Percentiles rank a stretch among this genome's conserved stretches.
These are phyloP conservation scores for Atethmia centrago DNA, from an alignment of 2,888 invertebrate genomes.

Conservation along the genomic window DNA sequence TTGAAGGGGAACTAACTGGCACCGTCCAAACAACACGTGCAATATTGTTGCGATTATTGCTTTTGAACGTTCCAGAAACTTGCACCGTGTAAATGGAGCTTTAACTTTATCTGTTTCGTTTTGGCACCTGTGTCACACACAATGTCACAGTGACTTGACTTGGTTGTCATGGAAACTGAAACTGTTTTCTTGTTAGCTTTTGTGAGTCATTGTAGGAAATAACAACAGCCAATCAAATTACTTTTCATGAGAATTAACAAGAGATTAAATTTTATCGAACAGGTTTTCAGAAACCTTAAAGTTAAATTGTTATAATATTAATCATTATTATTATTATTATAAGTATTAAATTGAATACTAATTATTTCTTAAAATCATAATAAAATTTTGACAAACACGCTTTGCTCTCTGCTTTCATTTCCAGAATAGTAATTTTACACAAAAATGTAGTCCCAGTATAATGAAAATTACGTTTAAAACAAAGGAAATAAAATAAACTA, in stretches of 20 bases:
- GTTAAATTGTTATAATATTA: neutral
- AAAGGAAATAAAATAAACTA: constrained; percentile 39
- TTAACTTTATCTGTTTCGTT: too few relatives aligned
- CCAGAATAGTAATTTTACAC: neutral
- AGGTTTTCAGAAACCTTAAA: neutral
- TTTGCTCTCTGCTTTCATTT: neutral
- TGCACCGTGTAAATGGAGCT: too few relatives aligned
- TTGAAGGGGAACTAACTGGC: too few relatives aligned
- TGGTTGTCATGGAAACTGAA: too few relatives aligned
- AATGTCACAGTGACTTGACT: too few relatives aligned
- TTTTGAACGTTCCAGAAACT: too few relatives aligned
- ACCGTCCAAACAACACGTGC: too few relatives aligned
- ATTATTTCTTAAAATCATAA: neutral
- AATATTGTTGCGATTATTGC: too few relatives aligned
- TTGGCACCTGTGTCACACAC: neutral
- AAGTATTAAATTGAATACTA: neutral
- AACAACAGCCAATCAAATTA: neutral
- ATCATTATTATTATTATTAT: neutral
- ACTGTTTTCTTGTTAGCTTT: too few relatives aligned
- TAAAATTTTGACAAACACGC: neutral
- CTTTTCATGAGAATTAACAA: neutral
- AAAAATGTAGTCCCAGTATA: neutral
- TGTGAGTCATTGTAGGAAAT: neutral
- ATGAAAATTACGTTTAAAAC: constrained; percentile 1
- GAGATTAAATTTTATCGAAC: neutral